These are phyloP conservation scores for Linepithema humile DNA, from an alignment of 1,140 invertebrate species.

Conservation along the genomic window DNA sequence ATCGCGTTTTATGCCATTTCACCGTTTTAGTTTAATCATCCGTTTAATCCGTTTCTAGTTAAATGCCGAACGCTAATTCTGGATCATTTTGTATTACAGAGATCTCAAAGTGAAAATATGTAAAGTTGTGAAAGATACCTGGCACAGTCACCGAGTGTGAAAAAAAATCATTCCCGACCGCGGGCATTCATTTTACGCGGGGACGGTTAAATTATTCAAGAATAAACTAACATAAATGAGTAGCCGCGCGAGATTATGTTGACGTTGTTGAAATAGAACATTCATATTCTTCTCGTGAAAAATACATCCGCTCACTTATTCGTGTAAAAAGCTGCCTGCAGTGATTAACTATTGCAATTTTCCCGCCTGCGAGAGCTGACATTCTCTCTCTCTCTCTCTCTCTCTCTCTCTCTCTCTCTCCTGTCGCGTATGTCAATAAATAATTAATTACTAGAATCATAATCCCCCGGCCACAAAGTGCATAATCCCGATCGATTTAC, in stretches of 20 bases:
- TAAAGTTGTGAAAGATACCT: background rate
- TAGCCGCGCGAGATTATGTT: background rate
- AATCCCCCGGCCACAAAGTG: background rate
- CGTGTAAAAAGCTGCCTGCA: background rate
- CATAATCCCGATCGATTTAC: background rate
- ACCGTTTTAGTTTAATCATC: slow-evolving; percentile 22
- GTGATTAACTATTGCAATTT: background rate
- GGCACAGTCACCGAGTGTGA: background rate
- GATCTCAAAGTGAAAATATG: background rate
- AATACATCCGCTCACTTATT: background rate
- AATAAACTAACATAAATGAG: slow-evolving; percentile 31
- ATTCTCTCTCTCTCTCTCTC: too few relatives aligned
- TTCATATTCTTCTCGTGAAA: slow-evolving; percentile 3
- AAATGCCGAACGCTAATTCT: background rate
- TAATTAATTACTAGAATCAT: background rate
- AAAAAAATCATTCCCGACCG: background rate
- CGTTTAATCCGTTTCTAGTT: background rate
- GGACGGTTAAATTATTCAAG: slow-evolving; percentile 31
- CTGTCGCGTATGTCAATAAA: background rate
- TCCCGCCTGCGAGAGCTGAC: too few relatives aligned
- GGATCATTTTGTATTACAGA: background rate
- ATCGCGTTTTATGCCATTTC: background rate
- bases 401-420: too few relatives aligned
- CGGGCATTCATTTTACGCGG: background rate
- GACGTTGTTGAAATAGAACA: slow-evolving; percentile 2